Percentiles rank a stretch among this genome's conserved stretches.
These are phyloP conservation scores for Trichopoda pennipes DNA, from an alignment of 2,888 invertebrate species.

Conservation along the genomic window DNA sequence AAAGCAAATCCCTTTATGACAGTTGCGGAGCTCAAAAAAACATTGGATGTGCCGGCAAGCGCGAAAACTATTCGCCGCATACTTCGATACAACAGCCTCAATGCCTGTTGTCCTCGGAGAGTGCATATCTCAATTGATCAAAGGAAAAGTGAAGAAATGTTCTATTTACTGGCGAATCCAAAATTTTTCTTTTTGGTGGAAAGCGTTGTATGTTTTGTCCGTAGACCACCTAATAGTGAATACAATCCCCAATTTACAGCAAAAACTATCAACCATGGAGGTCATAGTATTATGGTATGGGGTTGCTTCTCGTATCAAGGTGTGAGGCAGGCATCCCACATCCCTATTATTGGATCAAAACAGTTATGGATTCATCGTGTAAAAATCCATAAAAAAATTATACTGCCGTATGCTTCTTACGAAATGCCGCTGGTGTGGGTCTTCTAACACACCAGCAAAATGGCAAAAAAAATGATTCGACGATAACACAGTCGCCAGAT, in stretches of 20 bases:
- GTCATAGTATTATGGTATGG: conserved; percentile 6
- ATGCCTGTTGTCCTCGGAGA: no score
- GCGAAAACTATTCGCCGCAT: no score
- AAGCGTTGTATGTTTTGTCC: conserved; percentile 6
- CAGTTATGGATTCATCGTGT: background rate
- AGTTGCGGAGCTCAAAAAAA: no score
- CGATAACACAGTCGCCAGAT: background rate
- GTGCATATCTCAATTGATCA: background rate
- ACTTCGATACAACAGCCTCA: no score
- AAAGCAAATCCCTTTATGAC: no score
- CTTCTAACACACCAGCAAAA: background rate
- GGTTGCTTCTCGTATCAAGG: conserved; percentile 4
- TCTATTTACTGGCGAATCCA: background rate
- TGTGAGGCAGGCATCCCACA: no score
- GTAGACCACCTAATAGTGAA: conserved; percentile 16
- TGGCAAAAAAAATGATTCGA: conserved; percentile 71
- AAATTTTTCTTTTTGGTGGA: conserved; percentile 9
- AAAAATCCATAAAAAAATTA: background rate
- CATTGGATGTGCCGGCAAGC: no score
- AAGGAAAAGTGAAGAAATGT: background rate
- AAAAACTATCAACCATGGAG: no score
- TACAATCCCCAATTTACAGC: conserved; percentile 4
- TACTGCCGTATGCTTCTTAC: background rate
- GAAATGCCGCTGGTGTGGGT: no score
- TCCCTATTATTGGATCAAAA: background rate